Evolutionary conservation across 2,888 invertebrate genomes (phyloP).

Genomic region (Chymomyza amoena): DNA sequence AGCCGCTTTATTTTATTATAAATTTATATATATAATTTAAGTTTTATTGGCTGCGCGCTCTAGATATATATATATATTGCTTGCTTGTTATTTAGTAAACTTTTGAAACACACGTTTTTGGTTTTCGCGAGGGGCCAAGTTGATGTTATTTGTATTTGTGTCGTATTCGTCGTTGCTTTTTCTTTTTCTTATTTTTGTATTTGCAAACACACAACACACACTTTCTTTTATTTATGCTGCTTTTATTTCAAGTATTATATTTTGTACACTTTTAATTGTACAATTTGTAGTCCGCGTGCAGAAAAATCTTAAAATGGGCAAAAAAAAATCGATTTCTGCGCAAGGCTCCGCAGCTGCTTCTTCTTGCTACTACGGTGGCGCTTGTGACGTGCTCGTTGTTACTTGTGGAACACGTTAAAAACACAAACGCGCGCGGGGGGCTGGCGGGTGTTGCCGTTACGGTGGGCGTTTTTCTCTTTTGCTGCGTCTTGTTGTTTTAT

Average conservation of each 20-base stretch:
- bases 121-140: background rate
- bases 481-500: conserved; percentile 45
- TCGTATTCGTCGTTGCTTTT: background rate
- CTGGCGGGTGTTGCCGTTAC: conserved; percentile 42
- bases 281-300: conserved; percentile 12
- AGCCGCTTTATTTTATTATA: conserved; percentile 11
- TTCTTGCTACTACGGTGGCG: conserved; percentile 28
- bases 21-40: background rate
- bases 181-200: too few species aligned
- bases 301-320: conserved; percentile 64
- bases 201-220: background rate
- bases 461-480: conserved; percentile 69
- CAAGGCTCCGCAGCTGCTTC: conserved; percentile 62
- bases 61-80: background rate
- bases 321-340: conserved; percentile 78
- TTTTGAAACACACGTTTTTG: background rate
- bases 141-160: background rate
- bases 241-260: background rate
- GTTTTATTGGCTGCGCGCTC: too few species aligned
- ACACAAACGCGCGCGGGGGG: conserved; percentile 4
- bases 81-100: background rate
- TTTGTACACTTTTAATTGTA: background rate
- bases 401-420: conserved; percentile 14
- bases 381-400: conserved; percentile 20
- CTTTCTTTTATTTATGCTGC: background rate